These are phyloP conservation scores for Gallinago solitaria DNA, from an alignment of 2,797 vertebrate genomes.

Conservation along the genomic window DNA sequence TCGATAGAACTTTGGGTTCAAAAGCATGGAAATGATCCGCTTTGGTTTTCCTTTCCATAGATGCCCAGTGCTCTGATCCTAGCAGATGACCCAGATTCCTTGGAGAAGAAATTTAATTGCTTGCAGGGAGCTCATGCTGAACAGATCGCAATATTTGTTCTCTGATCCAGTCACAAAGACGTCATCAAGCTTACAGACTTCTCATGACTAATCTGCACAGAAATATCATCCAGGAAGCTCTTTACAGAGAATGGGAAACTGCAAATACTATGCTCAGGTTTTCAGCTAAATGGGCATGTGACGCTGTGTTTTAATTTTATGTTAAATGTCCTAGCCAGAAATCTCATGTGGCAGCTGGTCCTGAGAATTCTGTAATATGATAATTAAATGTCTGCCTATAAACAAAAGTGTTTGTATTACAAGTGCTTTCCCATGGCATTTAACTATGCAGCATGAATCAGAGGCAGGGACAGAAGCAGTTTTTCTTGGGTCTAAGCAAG, in stretches of 20 bases:
- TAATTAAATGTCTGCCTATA: conserved; percentile 67
- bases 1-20: neutral
- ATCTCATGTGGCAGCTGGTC: conserved; percentile 68
- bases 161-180: conserved; percentile 47
- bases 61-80: neutral
- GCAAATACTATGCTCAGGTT: neutral
- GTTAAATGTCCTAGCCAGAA: conserved; percentile 59
- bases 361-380: conserved; percentile 66
- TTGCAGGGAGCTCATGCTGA: neutral
- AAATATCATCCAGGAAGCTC: conserved; percentile 59
- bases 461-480: neutral
- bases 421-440: conserved; percentile 57
- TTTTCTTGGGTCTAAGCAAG: conserved; percentile 36
- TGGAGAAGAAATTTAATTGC: conserved; percentile 28
- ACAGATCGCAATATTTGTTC: conserved; percentile 50
- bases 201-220: conserved; percentile 52
- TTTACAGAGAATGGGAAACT: neutral
- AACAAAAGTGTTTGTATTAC: conserved; percentile 58
- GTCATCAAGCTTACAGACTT: conserved; percentile 45
- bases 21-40: neutral
- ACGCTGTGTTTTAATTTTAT: conserved; percentile 41
- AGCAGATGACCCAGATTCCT: conserved; percentile 11
- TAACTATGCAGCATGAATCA: conserved; percentile 29
- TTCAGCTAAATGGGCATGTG: conserved; percentile 22
- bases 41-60: neutral